Conservation (phyloP, 2,797 vertebrate species). For the Bradypus variegatus region DNA sequence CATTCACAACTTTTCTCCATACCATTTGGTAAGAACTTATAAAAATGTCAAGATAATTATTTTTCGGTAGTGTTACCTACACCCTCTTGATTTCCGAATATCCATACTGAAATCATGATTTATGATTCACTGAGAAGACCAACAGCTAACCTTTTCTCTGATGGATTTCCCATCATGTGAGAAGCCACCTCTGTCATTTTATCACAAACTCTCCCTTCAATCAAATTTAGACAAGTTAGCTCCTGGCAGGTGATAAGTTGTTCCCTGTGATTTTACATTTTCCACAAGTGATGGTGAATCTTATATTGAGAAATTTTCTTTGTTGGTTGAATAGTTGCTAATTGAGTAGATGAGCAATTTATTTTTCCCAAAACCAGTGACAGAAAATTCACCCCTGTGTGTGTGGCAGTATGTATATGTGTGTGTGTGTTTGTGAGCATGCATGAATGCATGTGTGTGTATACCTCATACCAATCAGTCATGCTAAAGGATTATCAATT, state of each 20-base stretch:
- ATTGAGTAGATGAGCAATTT: background rate
- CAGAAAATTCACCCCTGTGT: background rate
- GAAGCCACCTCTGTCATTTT: conserved; percentile 26
- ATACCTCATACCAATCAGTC: no score
- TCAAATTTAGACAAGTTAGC: conserved; percentile 35
- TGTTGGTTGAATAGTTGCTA: background rate
- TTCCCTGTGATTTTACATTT: conserved; percentile 16
- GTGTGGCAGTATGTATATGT: background rate
- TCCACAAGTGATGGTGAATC: conserved; percentile 2
- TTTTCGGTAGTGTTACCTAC: conserved; percentile 38
- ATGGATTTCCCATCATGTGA: conserved; percentile 23
- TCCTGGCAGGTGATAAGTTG: conserved; percentile 22
- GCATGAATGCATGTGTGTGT: no score
- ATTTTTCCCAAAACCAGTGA: background rate
- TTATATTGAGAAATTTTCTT: background rate
- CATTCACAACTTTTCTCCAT: conserved; percentile 3
- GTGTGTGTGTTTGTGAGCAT: background rate
- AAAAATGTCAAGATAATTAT: conserved; percentile 38
- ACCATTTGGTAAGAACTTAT: conserved; percentile 1
- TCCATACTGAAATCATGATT: conserved; percentile 41
- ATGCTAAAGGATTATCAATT: background rate
- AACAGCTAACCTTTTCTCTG: conserved; percentile 36
- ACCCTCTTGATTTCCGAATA: conserved; percentile 25
- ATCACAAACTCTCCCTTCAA: conserved; percentile 28
- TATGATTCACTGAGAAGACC: conserved; percentile 25